Evolutionary conservation across 2,113 vertebrate species (phyloP).

Genomic region (Vireo altiloquus): DNA sequence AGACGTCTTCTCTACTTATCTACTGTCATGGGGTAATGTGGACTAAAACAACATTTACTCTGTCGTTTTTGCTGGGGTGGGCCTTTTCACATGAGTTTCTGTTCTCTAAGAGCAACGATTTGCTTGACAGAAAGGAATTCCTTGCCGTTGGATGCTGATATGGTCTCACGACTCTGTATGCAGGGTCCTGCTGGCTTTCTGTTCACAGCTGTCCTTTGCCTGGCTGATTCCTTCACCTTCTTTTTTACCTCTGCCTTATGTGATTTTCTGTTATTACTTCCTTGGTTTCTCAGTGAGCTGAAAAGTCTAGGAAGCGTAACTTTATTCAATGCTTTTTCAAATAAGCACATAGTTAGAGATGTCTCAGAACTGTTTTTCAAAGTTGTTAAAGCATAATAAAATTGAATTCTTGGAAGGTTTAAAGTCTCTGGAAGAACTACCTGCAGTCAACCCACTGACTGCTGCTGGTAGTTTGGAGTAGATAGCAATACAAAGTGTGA

Average conservation of each 20-base stretch:
- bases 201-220: neutral
- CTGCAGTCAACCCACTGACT: neutral
- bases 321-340: neutral
- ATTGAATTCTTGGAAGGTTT: neutral
- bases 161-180: neutral
- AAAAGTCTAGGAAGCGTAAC: neutral
- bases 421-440: neutral
- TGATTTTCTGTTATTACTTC: neutral
- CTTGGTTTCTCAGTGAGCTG: neutral
- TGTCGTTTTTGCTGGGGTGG: neutral
- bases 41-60: neutral
- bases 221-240: neutral
- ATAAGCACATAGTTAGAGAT: neutral
- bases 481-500: neutral
- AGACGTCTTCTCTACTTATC: neutral
- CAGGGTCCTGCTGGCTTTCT: neutral
- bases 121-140: constrained; percentile 23
- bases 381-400: neutral
- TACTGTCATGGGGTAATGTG: neutral
- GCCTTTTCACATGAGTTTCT: neutral
- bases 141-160: neutral
- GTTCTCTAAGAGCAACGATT: neutral
- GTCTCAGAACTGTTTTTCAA: neutral
- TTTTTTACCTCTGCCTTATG: neutral
- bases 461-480: neutral